These are phyloP conservation scores for Brienomyrus brachyistius DNA, from an alignment of 2,113 vertebrate species.

Conservation along the genomic window DNA sequence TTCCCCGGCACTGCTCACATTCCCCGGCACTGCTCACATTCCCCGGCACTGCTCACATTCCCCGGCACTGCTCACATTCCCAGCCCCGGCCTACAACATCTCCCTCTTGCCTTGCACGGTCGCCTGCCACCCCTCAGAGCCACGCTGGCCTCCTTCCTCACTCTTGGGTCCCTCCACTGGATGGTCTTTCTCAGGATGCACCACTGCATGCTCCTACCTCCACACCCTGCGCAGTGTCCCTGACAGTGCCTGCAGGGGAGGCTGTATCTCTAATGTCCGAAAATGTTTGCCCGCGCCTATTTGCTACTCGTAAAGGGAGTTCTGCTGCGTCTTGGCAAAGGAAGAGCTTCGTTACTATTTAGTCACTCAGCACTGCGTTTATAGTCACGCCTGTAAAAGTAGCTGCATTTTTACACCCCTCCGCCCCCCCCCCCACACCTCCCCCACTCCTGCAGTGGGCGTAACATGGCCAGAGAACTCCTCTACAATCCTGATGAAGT, in stretches of 20 bases:
- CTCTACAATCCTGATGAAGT: not conserved
- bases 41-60: not conserved
- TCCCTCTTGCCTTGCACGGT: not conserved
- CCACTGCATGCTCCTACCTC: not conserved
- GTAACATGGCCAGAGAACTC: not conserved
- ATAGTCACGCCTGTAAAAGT: not conserved
- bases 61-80: not conserved
- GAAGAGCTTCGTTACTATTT: not conserved
- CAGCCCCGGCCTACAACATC: not conserved
- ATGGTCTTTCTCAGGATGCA: not conserved
- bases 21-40: not conserved
- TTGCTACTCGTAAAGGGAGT: not conserved
- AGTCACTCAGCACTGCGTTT: not conserved
- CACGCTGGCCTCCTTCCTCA: not conserved
- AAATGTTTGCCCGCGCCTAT: not conserved
- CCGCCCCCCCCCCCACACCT: not conserved
- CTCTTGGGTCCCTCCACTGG: not conserved
- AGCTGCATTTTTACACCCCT: not conserved
- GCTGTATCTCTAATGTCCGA: not conserved
- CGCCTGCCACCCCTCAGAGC: not conserved
- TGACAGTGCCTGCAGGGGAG: not conserved
- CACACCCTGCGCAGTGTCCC: not conserved
- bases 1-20: not conserved
- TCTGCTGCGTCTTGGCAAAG: not conserved
- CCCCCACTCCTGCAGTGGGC: not conserved